Evolutionary conservation across 2,888 invertebrate genomes (phyloP).

Genomic region (Aleiodes alternator): DNA sequence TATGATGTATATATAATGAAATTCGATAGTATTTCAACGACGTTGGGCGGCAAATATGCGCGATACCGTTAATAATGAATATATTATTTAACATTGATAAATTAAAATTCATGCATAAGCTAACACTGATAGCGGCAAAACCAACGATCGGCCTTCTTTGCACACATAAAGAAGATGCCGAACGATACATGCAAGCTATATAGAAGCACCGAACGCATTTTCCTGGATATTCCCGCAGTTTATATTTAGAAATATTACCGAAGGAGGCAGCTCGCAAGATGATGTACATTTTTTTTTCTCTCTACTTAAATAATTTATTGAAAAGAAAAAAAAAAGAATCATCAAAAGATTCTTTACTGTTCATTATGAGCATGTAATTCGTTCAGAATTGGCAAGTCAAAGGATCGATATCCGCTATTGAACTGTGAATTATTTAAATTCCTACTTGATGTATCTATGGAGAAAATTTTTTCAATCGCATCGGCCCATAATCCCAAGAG

Average conservation of each 20-base stretch:
- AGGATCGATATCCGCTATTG: background rate
- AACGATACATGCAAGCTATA: conserved; percentile 8
- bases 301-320: background rate
- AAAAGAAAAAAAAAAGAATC: background rate
- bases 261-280: conserved; percentile 6
- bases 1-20: background rate
- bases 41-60: conserved; percentile 21
- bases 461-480: conserved; percentile 27
- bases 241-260: conserved; percentile 12
- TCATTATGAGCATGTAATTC: background rate
- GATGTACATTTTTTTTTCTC: background rate
- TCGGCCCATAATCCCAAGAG: conserved; percentile 28
- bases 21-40: background rate
- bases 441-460: conserved; percentile 21
- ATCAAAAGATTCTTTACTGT: background rate
- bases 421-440: conserved; percentile 10
- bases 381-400: background rate
- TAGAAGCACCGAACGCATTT: conserved; percentile 3
- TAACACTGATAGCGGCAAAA: conserved; percentile 31
- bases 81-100: conserved; percentile 23
- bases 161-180: conserved; percentile 25
- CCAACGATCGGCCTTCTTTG: conserved; percentile 32
- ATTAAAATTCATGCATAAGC: conserved; percentile 25
- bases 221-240: conserved; percentile 8
- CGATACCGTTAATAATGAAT: background rate